These are phyloP conservation scores for Gallirallus australis DNA, from an alignment of 2,797 vertebrate genomes.

Conservation along the genomic window DNA sequence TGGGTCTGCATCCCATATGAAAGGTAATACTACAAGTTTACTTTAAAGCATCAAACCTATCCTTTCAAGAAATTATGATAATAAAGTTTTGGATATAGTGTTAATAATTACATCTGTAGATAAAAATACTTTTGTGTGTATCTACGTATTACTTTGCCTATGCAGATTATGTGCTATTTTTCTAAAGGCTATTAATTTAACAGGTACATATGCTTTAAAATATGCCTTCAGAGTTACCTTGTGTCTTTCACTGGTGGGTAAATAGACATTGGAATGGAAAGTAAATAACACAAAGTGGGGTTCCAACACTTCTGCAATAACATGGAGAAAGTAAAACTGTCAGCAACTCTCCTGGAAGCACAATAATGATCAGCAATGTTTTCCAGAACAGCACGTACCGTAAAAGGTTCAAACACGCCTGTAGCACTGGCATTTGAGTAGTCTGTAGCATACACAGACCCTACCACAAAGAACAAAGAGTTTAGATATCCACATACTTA, in stretches of 20 bases:
- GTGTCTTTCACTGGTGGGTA: constrained; percentile 91
- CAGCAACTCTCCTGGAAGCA: not conserved
- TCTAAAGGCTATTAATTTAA: not conserved
- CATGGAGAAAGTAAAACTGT: not conserved
- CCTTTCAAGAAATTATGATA: not conserved
- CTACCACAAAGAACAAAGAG: constrained; percentile 74
- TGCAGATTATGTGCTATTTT: not conserved
- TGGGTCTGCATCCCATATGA: not conserved
- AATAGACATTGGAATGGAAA: constrained; percentile 90
- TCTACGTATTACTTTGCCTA: not conserved
- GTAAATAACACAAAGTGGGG: constrained; percentile 80
- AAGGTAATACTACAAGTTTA: not conserved
- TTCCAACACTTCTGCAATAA: constrained; percentile 93
- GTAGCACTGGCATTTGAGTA: constrained; percentile 96
- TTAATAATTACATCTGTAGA: not conserved
- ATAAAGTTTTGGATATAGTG: not conserved
- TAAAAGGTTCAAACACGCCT: constrained; percentile 91
- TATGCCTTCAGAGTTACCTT: constrained; percentile 79
- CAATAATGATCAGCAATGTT: not conserved
- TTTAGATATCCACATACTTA: not conserved
- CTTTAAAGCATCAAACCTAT: not conserved
- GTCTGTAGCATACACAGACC: constrained; percentile 90
- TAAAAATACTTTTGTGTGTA: not conserved
- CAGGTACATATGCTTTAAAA: not conserved
- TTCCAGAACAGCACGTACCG: constrained; percentile 77